Evolutionary conservation across 37 sponge, comb jelly and placozoan species (phyloP).

Genomic region (Haliclona indistincta): DNA sequence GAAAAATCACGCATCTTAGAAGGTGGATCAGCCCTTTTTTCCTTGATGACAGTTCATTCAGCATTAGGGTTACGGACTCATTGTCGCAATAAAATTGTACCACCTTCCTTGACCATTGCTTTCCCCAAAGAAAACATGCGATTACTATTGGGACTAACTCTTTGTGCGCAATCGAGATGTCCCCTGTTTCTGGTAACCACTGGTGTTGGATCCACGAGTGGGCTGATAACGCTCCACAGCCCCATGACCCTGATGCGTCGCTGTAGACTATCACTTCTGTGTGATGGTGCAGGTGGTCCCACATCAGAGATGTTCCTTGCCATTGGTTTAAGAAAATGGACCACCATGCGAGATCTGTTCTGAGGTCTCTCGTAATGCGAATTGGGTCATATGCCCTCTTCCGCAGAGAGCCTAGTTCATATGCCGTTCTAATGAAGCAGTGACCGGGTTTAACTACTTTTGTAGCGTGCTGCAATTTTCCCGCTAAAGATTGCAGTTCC

Average conservation of each 20-base stretch:
- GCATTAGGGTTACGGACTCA: conserved; percentile 17
- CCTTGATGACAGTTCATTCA: conserved; percentile 9
- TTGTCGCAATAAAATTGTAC: conserved; percentile 33
- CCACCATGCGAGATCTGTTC: conserved; percentile 31
- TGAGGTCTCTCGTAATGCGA: no score
- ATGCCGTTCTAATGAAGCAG: no score
- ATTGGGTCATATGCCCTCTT: no score
- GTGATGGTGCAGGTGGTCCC: neutral
- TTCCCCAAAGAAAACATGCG: conserved; percentile 36
- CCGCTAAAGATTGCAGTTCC: no score
- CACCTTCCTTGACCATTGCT: conserved; percentile 4
- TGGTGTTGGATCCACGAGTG: conserved; percentile 30
- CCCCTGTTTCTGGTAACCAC: conserved; percentile 8
- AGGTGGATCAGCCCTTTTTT: conserved; percentile 38
- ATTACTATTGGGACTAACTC: conserved; percentile 30
- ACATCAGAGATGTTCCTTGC: conserved; percentile 3
- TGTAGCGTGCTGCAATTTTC: no score
- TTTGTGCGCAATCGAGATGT: conserved; percentile 17
- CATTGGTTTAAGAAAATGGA: neutral
- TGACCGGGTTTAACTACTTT: no score
- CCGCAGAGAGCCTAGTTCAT: no score
- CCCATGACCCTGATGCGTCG: conserved; percentile 31
- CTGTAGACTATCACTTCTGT: neutral
- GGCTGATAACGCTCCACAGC: conserved; percentile 18
- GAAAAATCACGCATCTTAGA: conserved; percentile 28